Conservation (phyloP, 2,113 vertebrate species). For the Typhlomys cinereus region DNA sequence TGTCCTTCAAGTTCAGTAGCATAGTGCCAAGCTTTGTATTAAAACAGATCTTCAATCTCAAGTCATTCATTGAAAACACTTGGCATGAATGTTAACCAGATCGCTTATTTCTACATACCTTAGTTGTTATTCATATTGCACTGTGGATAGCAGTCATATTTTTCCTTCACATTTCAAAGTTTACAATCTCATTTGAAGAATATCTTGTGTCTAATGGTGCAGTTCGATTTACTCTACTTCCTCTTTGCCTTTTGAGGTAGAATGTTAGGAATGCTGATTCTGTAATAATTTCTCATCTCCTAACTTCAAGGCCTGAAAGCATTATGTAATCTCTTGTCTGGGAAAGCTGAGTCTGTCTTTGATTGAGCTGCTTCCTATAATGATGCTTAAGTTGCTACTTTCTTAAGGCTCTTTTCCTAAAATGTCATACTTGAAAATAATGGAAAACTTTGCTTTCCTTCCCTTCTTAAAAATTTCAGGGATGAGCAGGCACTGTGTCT, state of each 20-base stretch:
- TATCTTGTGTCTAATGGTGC: neutral
- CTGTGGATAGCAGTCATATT: neutral
- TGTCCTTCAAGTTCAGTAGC: neutral
- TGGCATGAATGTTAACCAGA: neutral
- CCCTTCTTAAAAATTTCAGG: neutral
- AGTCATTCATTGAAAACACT: slow-evolving; percentile 8
- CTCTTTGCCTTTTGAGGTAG: slow-evolving; percentile 41
- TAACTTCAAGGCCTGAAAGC: neutral
- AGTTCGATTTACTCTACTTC: neutral
- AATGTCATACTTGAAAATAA: neutral
- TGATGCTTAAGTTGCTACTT: slow-evolving; percentile 30
- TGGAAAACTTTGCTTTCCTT: neutral
- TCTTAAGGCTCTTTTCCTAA: neutral
- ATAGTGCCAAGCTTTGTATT: neutral
- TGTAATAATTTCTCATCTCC: neutral
- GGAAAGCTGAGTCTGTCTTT: neutral
- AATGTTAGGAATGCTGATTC: neutral
- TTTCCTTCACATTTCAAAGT: slow-evolving; percentile 22
- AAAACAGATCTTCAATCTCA: slow-evolving; percentile 31
- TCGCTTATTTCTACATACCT: neutral
- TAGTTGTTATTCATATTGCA: neutral
- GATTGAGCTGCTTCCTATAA: slow-evolving; percentile 45
- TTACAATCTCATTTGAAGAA: neutral
- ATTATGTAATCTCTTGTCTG: slow-evolving; percentile 10
- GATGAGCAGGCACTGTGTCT: neutral